Base-by-base conservation (phyloP, 2,113 vertebrate genomes). In the Vulpes vulpes region DNA sequence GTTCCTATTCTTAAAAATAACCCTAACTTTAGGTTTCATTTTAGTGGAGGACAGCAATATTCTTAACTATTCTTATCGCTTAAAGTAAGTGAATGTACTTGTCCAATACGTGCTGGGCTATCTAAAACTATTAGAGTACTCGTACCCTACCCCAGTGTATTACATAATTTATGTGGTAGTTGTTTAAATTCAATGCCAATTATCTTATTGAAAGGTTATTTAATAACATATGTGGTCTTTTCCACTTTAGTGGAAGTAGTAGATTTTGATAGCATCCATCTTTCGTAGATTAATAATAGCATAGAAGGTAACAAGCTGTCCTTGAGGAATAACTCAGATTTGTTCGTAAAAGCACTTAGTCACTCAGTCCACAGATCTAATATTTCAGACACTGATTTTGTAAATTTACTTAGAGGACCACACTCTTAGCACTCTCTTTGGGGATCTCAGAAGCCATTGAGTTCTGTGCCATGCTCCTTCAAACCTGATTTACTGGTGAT, bases 161-260 rank as follows among this genome's bases (percentile, higher is more conserved):
- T 51, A 10, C 49, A 87, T 90, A 51, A 82, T 81, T 88, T 64
- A 73, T 81, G 43, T 0, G 27, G 6, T 11, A 51, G 32, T 23
- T 87, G 23, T 92, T 93, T 85, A 90, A 92, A 97, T 71, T 60
- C 22, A 74, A 67, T 86, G 73, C 80, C 87, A 92, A 74, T 96
- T 64, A 94, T 69, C 57, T 90, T 95, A 83, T 9, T 71, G 53
- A 64, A 92, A 74, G 74, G 38, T 90, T 76, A 83, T 87, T 96
- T 90, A 76, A 67, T 57, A 94, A 55, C 9, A 38, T 15, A 79
- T 43, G 43, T 74, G 43, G 62, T 84, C 86, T 92, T 74, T 90
- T 78, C 23, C 16, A 35, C 20, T 94, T 87, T 79, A 35, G 32
- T 69, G n/a, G 32, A 38, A 84, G 38, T 15, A 89, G 43, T 20